Conservation (phyloP, 2,797 vertebrate species). For the Sylvia borin region DNA sequence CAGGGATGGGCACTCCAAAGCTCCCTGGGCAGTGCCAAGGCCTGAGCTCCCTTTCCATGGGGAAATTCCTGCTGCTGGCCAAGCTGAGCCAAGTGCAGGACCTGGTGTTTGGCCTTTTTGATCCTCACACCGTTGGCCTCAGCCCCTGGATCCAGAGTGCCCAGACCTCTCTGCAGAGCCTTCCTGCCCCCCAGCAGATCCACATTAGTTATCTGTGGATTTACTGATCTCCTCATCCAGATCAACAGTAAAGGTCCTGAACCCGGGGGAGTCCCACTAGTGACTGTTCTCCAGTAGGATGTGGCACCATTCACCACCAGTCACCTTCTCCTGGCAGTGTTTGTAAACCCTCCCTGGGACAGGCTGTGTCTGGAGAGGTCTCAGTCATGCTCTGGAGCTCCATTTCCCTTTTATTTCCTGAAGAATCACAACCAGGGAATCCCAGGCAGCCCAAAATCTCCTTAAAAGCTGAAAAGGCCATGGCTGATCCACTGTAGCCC, state of each 20-base stretch:
- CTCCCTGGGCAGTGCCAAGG: not conserved
- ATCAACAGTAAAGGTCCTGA: not conserved
- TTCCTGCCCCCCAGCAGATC: not conserved
- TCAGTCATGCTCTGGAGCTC: not conserved
- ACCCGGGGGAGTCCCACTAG: accelerated
- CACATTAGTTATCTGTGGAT: not conserved
- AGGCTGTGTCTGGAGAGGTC: not conserved
- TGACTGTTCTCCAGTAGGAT: not conserved
- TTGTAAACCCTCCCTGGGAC: not conserved
- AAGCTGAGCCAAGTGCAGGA: not conserved
- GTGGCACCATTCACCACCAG: not conserved
- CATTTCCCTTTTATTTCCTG: not conserved
- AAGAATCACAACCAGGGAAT: not conserved
- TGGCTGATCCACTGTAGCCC: not conserved
- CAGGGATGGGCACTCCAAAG: not conserved
- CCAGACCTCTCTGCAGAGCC: not conserved
- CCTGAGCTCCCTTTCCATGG: not conserved
- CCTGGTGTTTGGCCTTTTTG: not conserved
- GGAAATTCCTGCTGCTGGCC: not conserved
- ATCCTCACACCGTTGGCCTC: not conserved
- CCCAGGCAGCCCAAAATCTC: not conserved
- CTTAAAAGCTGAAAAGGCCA: not conserved
- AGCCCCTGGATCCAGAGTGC: not conserved
- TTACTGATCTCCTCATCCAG: not conserved
- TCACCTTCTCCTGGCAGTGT: not conserved